A percentile compares a stretch with the other conserved stretches of the same genome.
Conservation (phyloP, 1,140 invertebrate species). For the Solenopsis fugax region DNA sequence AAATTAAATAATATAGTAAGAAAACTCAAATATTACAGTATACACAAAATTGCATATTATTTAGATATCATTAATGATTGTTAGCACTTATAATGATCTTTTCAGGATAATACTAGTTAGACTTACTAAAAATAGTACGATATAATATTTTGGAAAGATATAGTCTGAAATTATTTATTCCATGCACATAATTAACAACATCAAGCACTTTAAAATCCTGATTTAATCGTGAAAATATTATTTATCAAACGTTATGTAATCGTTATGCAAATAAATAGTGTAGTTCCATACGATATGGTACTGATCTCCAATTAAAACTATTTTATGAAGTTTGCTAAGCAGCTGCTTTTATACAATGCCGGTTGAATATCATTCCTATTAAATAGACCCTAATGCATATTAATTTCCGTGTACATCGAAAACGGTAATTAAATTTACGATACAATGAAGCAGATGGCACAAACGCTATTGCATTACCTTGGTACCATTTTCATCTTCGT, state of each 20-base stretch:
- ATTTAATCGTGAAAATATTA: not conserved
- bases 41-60: too few species aligned
- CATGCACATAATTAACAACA: not conserved
- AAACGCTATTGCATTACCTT: conserved; percentile 20
- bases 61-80: too few species aligned
- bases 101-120: not conserved
- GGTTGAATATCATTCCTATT: not conserved
- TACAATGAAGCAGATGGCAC: conserved; percentile 40
- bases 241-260: not conserved
- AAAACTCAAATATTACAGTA: too few species aligned
- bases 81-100: not conserved
- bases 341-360: conserved; percentile 41
- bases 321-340: not conserved
- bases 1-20: too few species aligned
- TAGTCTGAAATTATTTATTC: conserved; percentile 3
- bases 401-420: conserved; percentile 23
- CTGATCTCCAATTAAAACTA: conserved; percentile 6
- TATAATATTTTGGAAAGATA: not conserved
- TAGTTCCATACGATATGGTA: not conserved
- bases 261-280: not conserved
- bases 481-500: conserved; percentile 34
- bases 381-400: conserved; percentile 24
- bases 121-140: too few species aligned
- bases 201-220: not conserved
- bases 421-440: conserved; percentile 26